Base-by-base conservation (phyloP, 2,113 vertebrate genomes). In the Zosterops japonicus region DNA sequence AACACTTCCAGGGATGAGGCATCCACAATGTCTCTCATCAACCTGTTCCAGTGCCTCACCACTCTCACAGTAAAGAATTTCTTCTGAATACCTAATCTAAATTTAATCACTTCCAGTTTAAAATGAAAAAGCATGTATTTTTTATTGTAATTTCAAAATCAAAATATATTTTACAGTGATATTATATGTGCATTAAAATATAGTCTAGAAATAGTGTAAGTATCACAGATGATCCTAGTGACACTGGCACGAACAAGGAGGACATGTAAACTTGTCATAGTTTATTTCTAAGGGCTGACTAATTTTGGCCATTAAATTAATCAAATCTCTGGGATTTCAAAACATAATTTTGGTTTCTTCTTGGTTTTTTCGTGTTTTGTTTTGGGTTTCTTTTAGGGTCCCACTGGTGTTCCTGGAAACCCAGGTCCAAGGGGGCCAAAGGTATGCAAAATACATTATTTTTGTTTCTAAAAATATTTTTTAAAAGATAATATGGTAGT, bases 381-480 rank as follows among this genome's bases (percentile, higher is more conserved):
- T 74, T 57, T 61, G 13, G 39, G 4, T 22, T 20, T 53, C 31
- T 96, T 97, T 96, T 96, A 99, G 99, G 98, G 98, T 57, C 92
- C 95, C 24, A 97, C 98, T 65, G 98, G 97, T 61, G 92, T 94
- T 87, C 94, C 98, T 94, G 97, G 98, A 83, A 87, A 86, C 57
- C 98, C 98, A 94, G 99, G 99, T 57, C 98, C 99, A 76, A 98
- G 99, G 3, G 99, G 99, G 18, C 98, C 99, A 90, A 99, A 99
- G 99, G 99, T 99, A 98, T 52, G 94, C 63, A 53, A 81, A 86
- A 59, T 24, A 12, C 15, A 27, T 17, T 41, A 15, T 60, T 94
- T 87, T 9, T 90, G 12, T 89, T 83, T 35, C 31, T 63, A 50
- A 86, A 60, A 55, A 12, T 23, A 39, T 9, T 46, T 68, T 67